Conservation (phyloP, 2,888 invertebrate genomes). For the Unio pictorum region DNA sequence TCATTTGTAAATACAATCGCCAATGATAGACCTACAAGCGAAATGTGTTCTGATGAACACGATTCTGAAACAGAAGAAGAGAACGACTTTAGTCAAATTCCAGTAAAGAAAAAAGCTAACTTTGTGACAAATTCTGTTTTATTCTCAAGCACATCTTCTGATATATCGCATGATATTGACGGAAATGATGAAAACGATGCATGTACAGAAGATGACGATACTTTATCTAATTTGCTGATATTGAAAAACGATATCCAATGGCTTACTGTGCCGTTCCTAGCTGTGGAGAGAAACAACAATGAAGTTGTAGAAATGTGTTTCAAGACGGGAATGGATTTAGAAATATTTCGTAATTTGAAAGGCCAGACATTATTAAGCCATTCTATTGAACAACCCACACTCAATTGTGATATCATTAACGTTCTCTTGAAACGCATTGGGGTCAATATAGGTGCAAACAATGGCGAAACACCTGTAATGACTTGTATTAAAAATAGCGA, state of each 20-base stretch:
- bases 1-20: too few relatives aligned
- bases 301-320: constrained; percentile 3
- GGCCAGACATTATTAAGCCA: neutral
- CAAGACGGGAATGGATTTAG: neutral
- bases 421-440: neutral
- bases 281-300: neutral
- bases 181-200: too few relatives aligned
- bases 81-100: too few relatives aligned
- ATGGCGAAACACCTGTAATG: neutral
- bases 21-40: too few relatives aligned
- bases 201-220: too few relatives aligned
- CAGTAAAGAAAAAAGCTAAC: too few relatives aligned
- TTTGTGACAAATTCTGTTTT: too few relatives aligned
- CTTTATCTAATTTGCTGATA: neutral
- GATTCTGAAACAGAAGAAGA: too few relatives aligned
- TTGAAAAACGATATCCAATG: neutral
- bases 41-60: too few relatives aligned
- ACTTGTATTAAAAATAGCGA: neutral
- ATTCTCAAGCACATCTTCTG: too few relatives aligned
- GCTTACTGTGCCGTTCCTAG: neutral
- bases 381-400: neutral
- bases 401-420: neutral
- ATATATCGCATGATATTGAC: too few relatives aligned
- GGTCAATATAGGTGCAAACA: neutral
- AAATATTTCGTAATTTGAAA: neutral